Percentiles rank a stretch among this genome's conserved stretches.
These are phyloP conservation scores for Spizella passerina DNA, from an alignment of 2,797 vertebrate genomes.

Conservation along the genomic window DNA sequence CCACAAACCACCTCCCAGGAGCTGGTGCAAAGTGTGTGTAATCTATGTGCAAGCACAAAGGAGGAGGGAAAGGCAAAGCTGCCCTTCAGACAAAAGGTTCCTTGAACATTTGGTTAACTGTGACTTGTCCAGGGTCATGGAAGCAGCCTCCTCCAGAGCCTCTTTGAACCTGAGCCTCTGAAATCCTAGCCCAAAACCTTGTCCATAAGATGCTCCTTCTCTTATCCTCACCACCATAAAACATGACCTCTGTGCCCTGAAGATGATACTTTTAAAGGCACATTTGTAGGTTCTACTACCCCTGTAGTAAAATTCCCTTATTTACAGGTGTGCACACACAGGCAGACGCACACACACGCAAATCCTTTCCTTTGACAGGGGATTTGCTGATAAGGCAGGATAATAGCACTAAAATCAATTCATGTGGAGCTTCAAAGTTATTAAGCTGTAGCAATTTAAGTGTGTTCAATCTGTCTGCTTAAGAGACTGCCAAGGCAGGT, in stretches of 20 bases:
- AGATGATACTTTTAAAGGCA: neutral
- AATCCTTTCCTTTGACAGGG: conserved; percentile 22
- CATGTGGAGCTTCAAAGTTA: conserved; percentile 3
- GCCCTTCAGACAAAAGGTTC: neutral
- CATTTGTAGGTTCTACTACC: neutral
- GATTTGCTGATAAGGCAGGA: conserved; percentile 27
- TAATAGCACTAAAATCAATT: conserved; percentile 38
- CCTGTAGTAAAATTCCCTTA: neutral
- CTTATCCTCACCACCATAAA: neutral
- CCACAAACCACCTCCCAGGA: too few species aligned
- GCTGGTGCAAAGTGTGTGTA: neutral
- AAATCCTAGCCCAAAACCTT: neutral
- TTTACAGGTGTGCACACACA: neutral
- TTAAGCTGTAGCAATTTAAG: conserved; percentile 24
- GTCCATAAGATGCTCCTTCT: neutral
- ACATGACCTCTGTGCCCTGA: neutral
- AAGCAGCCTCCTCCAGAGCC: neutral
- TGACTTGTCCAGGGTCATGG: neutral
- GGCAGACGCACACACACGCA: neutral
- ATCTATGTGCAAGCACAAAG: neutral
- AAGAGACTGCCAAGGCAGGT: neutral
- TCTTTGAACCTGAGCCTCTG: neutral
- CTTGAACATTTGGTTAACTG: neutral
- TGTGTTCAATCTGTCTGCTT: neutral
- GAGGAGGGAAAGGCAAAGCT: neutral